Evolutionary conservation across 2,113 vertebrate genomes (phyloP).

Genomic region (Glaucomys volans): DNA sequence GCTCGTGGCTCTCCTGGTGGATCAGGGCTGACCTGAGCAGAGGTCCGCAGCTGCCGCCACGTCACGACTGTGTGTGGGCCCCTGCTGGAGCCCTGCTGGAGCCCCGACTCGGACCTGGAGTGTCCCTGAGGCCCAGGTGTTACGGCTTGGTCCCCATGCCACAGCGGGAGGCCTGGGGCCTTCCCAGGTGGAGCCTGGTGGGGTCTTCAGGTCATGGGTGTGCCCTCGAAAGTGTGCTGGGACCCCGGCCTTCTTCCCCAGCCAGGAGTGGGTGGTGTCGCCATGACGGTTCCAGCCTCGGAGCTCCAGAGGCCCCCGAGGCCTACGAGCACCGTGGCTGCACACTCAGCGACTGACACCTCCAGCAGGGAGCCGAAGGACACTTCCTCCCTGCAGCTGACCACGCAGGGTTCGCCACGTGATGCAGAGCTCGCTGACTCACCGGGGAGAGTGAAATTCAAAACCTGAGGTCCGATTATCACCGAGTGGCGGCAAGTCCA

Average conservation of each 20-base stretch:
- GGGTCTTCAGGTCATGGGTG: neutral
- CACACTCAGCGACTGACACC: too few relatives aligned
- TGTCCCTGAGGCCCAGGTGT: neutral
- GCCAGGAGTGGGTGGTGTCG: neutral
- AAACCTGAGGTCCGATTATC: neutral
- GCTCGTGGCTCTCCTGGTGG: too few relatives aligned
- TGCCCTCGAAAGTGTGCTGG: neutral
- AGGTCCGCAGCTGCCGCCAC: neutral
- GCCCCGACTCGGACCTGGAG: neutral
- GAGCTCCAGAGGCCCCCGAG: neutral
- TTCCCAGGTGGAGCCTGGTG: neutral
- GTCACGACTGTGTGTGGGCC: too few relatives aligned
- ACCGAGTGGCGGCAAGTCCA: too few relatives aligned
- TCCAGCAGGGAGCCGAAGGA: neutral
- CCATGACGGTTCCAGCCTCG: neutral
- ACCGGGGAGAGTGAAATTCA: neutral
- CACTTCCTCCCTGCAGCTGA: neutral
- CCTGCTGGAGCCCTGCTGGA: fast-evolving
- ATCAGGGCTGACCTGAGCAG: neutral
- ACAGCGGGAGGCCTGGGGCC: neutral
- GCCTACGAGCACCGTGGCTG: neutral
- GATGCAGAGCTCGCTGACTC: neutral
- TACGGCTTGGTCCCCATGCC: neutral
- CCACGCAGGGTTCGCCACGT: neutral
- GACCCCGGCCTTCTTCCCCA: neutral